These are phyloP conservation scores for Galago senegalensis DNA, from an alignment of 2,797 vertebrate genomes.

Conservation along the genomic window DNA sequence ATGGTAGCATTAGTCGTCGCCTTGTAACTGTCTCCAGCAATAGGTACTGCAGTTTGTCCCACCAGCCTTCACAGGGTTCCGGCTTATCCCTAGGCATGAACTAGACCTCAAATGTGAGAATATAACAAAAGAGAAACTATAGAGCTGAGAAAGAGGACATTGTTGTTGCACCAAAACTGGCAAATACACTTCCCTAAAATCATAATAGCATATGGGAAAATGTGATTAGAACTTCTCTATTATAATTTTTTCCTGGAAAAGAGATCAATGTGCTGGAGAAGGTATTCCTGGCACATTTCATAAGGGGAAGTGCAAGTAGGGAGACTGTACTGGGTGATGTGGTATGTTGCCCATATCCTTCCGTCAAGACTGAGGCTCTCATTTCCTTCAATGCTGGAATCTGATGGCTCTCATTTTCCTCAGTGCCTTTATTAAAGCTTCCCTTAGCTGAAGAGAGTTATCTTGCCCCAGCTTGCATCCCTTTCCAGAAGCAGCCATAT, in stretches of 20 bases:
- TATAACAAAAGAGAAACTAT: background rate
- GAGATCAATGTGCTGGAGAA: background rate
- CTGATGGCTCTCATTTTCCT: background rate
- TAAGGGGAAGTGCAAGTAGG: background rate
- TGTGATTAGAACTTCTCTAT: background rate
- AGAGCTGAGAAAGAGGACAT: background rate
- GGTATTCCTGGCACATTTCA: background rate
- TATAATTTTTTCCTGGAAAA: slow-evolving; percentile 17
- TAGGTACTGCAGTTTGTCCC: background rate
- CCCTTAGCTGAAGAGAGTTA: background rate
- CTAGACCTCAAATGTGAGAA: background rate
- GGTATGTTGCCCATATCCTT: background rate
- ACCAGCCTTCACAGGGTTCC: background rate
- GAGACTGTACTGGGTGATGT: background rate
- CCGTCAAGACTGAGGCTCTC: background rate
- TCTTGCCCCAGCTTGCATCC: background rate
- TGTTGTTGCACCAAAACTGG: background rate
- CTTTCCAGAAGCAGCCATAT: background rate
- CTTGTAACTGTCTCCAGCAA: background rate
- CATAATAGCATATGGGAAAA: background rate
- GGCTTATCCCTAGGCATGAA: background rate
- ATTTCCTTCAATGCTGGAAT: background rate
- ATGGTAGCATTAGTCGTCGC: background rate
- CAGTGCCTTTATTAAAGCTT: background rate
- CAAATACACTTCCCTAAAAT: background rate